These are phyloP conservation scores for Pheosia gnoma DNA, from an alignment of 2,888 invertebrate species.

Conservation along the genomic window DNA sequence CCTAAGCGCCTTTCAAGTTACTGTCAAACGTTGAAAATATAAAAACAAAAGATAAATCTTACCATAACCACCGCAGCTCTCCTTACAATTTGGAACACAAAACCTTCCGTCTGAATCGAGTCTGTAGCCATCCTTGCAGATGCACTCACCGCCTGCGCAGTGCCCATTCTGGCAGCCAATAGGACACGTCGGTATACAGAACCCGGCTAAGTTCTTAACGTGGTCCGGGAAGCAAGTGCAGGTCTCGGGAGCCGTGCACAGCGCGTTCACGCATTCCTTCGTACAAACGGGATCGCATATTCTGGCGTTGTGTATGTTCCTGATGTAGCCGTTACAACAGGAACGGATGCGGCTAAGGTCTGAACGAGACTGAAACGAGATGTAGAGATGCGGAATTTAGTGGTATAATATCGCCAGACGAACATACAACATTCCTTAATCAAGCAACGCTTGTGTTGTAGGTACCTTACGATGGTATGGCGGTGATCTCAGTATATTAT, in stretches of 20 bases:
- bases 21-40: too few species aligned
- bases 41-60: constrained; percentile 18
- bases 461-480: too few species aligned
- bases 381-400: not conserved
- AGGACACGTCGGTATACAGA: constrained; percentile 87
- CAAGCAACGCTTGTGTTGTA: too few species aligned
- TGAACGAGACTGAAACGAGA: constrained; percentile 77
- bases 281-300: constrained; percentile 86
- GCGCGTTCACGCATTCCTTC: constrained; percentile 85
- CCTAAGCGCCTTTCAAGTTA: too few species aligned
- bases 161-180: constrained; percentile 87
- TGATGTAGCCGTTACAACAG: constrained; percentile 89
- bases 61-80: constrained; percentile 80
- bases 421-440: too few species aligned
- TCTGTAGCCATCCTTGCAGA: constrained; percentile 85
- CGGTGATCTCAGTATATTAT: too few species aligned
- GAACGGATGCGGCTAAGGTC: constrained; percentile 86
- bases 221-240: constrained; percentile 87
- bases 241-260: constrained; percentile 85
- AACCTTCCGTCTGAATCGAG: constrained; percentile 83
- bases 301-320: constrained; percentile 81
- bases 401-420: too few species aligned
- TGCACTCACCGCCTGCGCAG: constrained; percentile 85
- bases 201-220: constrained; percentile 77
- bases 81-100: constrained; percentile 85